Conservation (phyloP, 2,113 vertebrate genomes). For the Mus spicilegus region DNA sequence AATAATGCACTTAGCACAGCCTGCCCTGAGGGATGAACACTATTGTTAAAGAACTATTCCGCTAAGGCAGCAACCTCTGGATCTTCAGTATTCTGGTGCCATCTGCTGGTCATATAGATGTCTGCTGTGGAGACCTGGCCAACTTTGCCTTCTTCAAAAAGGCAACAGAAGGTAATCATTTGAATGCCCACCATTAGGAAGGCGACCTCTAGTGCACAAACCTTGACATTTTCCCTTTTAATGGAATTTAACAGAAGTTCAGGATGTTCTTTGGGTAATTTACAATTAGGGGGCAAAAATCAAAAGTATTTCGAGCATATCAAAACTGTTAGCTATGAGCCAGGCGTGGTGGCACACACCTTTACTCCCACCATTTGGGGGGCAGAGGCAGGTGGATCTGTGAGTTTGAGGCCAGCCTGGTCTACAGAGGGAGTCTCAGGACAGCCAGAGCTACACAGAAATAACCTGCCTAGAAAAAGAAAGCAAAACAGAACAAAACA, state of each 20-base stretch:
- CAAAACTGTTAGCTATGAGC: neutral
- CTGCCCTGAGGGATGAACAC: neutral
- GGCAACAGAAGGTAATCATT: neutral
- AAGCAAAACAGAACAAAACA: too few species aligned
- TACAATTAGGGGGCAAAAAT: neutral
- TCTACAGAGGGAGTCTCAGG: too few species aligned
- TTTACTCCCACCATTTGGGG: too few species aligned
- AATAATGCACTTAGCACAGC: neutral
- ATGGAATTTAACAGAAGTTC: neutral
- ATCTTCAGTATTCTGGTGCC: constrained; percentile 55
- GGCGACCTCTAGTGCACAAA: constrained; percentile 69
- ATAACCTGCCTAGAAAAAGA: too few species aligned
- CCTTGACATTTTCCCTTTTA: neutral
- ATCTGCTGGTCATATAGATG: constrained; percentile 62
- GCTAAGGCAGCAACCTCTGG: neutral
- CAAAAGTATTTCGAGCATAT: neutral
- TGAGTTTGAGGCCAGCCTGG: too few species aligned
- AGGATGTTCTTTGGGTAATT: neutral
- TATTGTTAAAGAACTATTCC: accelerated
- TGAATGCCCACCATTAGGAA: neutral
- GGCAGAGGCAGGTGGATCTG: too few species aligned
- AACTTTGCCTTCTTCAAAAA: neutral
- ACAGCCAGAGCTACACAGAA: too few species aligned
- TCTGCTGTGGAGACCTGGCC: neutral
- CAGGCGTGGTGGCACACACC: too few species aligned